These are phyloP conservation scores for Acipenser transmontanus DNA, from an alignment of 2,797 vertebrate genomes.

Conservation along the genomic window DNA sequence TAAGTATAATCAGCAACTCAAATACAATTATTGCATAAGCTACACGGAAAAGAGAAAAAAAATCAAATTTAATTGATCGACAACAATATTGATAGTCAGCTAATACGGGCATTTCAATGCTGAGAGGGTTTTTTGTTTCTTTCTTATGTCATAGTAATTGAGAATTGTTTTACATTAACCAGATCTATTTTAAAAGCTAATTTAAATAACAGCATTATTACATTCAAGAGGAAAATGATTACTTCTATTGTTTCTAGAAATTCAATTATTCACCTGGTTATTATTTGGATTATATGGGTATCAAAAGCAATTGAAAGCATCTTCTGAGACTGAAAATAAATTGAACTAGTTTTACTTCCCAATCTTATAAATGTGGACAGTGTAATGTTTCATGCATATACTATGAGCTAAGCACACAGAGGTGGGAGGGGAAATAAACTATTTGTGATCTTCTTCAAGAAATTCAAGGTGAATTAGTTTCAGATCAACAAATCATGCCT, in stretches of 20 bases:
- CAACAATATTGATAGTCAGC: not conserved
- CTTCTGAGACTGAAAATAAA: not conserved
- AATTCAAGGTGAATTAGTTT: slow-evolving; percentile 7
- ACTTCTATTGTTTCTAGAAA: not conserved
- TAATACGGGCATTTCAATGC: not conserved
- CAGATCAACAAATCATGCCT: not conserved
- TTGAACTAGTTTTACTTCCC: not conserved
- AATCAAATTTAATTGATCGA: not conserved
- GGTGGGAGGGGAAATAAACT: not conserved
- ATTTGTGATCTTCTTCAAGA: not conserved
- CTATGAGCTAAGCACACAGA: not conserved
- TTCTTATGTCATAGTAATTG: not conserved
- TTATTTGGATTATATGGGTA: not conserved
- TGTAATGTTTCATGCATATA: not conserved
- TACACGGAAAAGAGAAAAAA: not conserved
- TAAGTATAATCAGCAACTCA: no score
- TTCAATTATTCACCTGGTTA: not conserved
- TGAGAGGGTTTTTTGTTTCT: not conserved
- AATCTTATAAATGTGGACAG: not conserved
- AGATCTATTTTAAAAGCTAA: not conserved
- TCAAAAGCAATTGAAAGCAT: not conserved
- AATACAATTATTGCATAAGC: no score
- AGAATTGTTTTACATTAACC: not conserved
- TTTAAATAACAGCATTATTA: not conserved
- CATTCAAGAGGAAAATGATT: not conserved